A percentile compares a stretch with the other conserved stretches of the same genome.
These are phyloP conservation scores for Oreocharis arfaki DNA, from an alignment of 2,113 vertebrate species.

Conservation along the genomic window DNA sequence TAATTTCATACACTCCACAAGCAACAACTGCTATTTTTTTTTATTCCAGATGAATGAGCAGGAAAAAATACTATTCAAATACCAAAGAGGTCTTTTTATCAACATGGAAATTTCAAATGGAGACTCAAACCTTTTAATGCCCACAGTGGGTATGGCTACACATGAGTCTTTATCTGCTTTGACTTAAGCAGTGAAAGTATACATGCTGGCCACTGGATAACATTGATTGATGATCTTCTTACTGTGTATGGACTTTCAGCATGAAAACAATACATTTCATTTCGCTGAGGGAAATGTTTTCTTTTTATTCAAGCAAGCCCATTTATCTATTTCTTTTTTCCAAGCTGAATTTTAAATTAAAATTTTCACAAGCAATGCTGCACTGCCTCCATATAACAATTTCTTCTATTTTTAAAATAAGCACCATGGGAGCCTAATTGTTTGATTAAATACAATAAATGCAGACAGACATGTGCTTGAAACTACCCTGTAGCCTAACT, in stretches of 20 bases:
- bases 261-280: not conserved
- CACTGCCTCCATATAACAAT: not conserved
- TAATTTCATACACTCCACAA: not conserved
- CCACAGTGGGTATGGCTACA: not conserved
- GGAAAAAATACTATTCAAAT: not conserved
- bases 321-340: not conserved
- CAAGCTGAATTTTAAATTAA: not conserved
- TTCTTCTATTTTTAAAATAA: not conserved
- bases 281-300: not conserved
- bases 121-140: not conserved
- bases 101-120: not conserved
- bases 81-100: not conserved
- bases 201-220: not conserved
- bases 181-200: not conserved
- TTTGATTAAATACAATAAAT: constrained; percentile 37
- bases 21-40: not conserved
- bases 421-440: not conserved
- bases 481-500: constrained; percentile 9
- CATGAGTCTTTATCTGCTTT: not conserved
- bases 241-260: not conserved
- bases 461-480: not conserved
- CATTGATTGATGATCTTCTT: not conserved
- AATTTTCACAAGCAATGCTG: not conserved
- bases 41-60: not conserved
- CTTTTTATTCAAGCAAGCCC: not conserved